These are phyloP conservation scores for Rhopalosiphum maidis DNA, from an alignment of 1,140 invertebrate species.

Conservation along the genomic window DNA sequence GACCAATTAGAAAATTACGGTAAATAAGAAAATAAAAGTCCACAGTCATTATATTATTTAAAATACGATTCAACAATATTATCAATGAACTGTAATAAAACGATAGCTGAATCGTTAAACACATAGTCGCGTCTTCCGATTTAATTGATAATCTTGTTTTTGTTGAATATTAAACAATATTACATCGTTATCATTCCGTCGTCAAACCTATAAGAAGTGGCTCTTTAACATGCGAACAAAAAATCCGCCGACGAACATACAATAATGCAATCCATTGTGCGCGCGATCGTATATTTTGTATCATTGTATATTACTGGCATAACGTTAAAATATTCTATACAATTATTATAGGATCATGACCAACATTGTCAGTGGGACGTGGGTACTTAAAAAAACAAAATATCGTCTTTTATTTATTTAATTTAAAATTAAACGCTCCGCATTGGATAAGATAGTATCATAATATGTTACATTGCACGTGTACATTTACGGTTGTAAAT, in stretches of 20 bases:
- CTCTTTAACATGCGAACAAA: not conserved
- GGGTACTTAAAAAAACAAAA: no score
- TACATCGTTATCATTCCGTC: not conserved
- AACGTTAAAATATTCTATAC: not conserved
- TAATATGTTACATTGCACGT: no score
- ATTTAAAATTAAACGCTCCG: no score
- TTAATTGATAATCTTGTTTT: not conserved
- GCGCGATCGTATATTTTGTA: not conserved
- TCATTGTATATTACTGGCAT: not conserved
- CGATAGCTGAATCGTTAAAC: not conserved
- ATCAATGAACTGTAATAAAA: not conserved
- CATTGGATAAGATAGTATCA: no score
- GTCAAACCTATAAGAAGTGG: not conserved
- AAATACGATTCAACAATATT: not conserved
- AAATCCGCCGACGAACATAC: not conserved
- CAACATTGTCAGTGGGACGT: not conserved
- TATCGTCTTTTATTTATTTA: no score
- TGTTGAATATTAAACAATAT: not conserved
- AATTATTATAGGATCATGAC: not conserved
- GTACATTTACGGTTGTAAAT: no score
- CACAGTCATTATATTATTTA: not conserved
- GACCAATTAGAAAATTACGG: not conserved
- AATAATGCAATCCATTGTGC: not conserved
- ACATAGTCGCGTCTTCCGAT: not conserved
- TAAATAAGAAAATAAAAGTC: not conserved